Evolutionary conservation across 2,113 vertebrate genomes (phyloP).

Genomic region (Sebastes schlegelii): DNA sequence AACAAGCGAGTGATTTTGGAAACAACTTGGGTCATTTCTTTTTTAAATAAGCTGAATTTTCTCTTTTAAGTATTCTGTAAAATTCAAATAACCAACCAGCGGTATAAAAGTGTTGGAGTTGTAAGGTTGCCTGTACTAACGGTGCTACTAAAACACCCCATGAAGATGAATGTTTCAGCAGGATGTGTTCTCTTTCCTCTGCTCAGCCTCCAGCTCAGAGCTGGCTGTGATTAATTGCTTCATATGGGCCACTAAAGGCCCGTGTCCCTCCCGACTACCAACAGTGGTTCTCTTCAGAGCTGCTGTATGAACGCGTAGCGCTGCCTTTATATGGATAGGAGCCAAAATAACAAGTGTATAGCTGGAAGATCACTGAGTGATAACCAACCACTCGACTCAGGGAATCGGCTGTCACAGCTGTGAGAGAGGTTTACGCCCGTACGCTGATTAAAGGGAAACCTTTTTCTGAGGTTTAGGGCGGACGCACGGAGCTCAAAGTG

Average conservation of each 20-base stretch:
- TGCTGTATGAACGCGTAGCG: constrained; percentile 28
- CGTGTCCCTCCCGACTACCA: constrained; percentile 34
- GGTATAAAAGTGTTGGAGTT: not conserved
- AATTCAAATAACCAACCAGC: not conserved
- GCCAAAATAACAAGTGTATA: constrained; percentile 1
- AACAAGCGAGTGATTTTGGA: not conserved
- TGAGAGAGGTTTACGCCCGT: not conserved
- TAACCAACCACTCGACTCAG: not conserved
- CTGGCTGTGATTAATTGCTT: constrained; percentile 63
- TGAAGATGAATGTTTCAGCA: constrained; percentile 48
- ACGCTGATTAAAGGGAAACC: not conserved
- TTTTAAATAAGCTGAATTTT: not conserved
- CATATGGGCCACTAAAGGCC: constrained; percentile 47
- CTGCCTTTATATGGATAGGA: not conserved
- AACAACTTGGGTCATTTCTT: not conserved
- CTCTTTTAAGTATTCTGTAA: not conserved
- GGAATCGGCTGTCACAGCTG: constrained; percentile 2
- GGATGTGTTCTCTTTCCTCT: constrained; percentile 2
- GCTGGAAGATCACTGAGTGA: constrained; percentile 18
- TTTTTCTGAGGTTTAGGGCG: not conserved
- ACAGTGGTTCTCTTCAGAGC: constrained; percentile 31
- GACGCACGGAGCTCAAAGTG: not conserved
- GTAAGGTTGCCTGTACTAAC: not conserved
- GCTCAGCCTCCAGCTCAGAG: constrained; percentile 25
- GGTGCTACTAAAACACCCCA: not conserved